Conservation (phyloP, 2,888 invertebrate genomes). For the Nesidiocoris tenuis region DNA sequence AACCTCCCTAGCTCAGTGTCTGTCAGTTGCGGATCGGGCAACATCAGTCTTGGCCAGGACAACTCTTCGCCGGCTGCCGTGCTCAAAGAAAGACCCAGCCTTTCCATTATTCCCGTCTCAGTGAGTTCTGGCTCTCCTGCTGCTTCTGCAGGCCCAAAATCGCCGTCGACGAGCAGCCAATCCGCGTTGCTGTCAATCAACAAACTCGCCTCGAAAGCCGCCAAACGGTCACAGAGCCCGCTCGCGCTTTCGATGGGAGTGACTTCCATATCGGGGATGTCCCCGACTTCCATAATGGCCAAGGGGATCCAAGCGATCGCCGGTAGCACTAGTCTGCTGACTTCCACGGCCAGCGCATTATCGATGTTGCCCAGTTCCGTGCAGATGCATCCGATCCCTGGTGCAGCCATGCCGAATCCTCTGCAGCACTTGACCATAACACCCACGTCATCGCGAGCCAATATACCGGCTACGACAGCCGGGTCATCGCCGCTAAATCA, state of each 20-base stretch:
- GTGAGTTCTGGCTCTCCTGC: background rate
- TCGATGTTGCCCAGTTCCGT: slow-evolving; percentile 30
- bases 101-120: slow-evolving; percentile 46
- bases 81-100: slow-evolving; percentile 46
- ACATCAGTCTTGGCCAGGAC: background rate
- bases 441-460: background rate
- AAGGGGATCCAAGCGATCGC: background rate
- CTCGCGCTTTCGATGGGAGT: background rate
- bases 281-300: background rate
- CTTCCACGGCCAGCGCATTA: slow-evolving; percentile 4
- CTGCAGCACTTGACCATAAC: background rate
- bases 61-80: slow-evolving; percentile 9
- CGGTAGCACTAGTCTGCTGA: background rate
- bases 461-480: background rate
- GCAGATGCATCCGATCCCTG: background rate
- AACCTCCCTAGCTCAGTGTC: slow-evolving; percentile 25
- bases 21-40: slow-evolving; percentile 3
- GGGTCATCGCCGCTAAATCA: background rate
- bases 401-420: background rate
- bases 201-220: background rate
- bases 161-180: slow-evolving; percentile 2
- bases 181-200: background rate
- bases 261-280: background rate
- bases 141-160: slow-evolving; percentile 9
- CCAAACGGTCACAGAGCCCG: slow-evolving; percentile 28